Percentiles rank a stretch among this genome's conserved stretches.
These are phyloP conservation scores for Crossoptilon crossoptilon DNA, from an alignment of 2,797 vertebrate species.

Conservation along the genomic window DNA sequence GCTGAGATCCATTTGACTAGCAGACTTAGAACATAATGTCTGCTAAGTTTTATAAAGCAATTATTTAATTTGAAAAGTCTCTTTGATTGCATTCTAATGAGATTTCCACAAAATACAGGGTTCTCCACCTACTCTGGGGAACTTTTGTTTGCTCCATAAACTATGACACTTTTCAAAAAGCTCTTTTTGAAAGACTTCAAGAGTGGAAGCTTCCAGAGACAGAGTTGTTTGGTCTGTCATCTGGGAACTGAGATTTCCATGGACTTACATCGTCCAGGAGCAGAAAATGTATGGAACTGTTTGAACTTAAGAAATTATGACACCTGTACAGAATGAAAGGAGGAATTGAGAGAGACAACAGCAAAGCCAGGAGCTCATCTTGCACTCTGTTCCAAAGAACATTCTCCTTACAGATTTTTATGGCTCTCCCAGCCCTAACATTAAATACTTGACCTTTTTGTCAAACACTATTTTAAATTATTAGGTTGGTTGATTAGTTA, in stretches of 20 bases:
- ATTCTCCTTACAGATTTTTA: slow-evolving; percentile 73
- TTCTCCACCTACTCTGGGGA: not conserved
- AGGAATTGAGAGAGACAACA: slow-evolving; percentile 27
- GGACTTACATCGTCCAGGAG: slow-evolving; percentile 22
- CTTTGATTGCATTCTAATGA: slow-evolving; percentile 35
- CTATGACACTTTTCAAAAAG: not conserved
- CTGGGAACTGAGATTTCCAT: not conserved
- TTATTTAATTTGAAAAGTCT: slow-evolving; percentile 51
- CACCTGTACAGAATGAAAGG: slow-evolving; percentile 60
- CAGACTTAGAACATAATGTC: slow-evolving; percentile 25
- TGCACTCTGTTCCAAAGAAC: slow-evolving; percentile 66
- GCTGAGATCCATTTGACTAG: slow-evolving; percentile 44
- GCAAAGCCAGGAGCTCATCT: not conserved
- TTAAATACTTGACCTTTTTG: slow-evolving; percentile 81
- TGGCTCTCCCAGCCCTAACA: slow-evolving; percentile 67
- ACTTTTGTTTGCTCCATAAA: slow-evolving; percentile 22
- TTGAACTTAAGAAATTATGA: slow-evolving; percentile 64
- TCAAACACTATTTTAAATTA: slow-evolving; percentile 77
- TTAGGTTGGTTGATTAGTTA: slow-evolving; percentile 78
- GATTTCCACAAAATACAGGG: slow-evolving; percentile 28
- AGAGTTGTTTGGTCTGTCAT: slow-evolving; percentile 18
- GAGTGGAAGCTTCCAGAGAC: slow-evolving; percentile 10
- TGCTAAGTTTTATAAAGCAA: slow-evolving; percentile 41
- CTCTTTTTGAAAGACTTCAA: not conserved
- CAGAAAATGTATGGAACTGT: slow-evolving; percentile 29